Percentiles rank a stretch among this genome's conserved stretches.
These are phyloP conservation scores for Trissolcus brochymenae DNA, from an alignment of 2,888 invertebrate genomes.

Conservation along the genomic window DNA sequence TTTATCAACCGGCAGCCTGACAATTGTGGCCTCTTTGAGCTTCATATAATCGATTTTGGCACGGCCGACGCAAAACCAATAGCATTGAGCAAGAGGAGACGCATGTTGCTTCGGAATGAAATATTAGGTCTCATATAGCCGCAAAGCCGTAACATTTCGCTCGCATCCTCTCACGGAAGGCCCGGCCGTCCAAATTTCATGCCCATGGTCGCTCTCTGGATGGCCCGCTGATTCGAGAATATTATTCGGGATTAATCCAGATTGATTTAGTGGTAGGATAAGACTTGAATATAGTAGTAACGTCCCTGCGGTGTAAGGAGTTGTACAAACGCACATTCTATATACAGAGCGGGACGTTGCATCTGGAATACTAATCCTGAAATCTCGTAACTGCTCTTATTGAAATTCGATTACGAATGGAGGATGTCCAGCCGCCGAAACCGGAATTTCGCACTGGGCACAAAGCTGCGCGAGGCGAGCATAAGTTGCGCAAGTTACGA, in stretches of 20 bases:
- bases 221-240: constrained; percentile 53
- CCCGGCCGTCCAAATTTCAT: constrained; percentile 52
- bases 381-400: constrained; percentile 57
- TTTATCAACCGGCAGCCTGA: constrained; percentile 27
- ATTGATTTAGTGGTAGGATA: constrained; percentile 62
- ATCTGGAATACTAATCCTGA: constrained; percentile 55
- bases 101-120: constrained; percentile 62
- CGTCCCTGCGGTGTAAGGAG: constrained; percentile 47
- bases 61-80: constrained; percentile 27
- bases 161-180: constrained; percentile 21
- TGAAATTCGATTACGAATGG: constrained; percentile 55
- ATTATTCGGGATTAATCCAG: constrained; percentile 62
- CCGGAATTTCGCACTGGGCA: constrained; percentile 35
- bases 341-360: constrained; percentile 43
- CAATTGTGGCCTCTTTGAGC: constrained; percentile 41
- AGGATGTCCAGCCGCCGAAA: constrained; percentile 48
- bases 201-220: constrained; percentile 53
- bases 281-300: constrained; percentile 51
- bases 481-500: constrained; percentile 42
- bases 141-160: constrained; percentile 44
- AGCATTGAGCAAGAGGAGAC: constrained; percentile 25
- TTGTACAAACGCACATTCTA: constrained; percentile 49
- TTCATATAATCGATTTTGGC: constrained; percentile 35
- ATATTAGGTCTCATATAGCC: constrained; percentile 56
- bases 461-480: constrained; percentile 32